Evolutionary conservation across 2,888 invertebrate species (phyloP).

Genomic region (Erebia palarica): DNA sequence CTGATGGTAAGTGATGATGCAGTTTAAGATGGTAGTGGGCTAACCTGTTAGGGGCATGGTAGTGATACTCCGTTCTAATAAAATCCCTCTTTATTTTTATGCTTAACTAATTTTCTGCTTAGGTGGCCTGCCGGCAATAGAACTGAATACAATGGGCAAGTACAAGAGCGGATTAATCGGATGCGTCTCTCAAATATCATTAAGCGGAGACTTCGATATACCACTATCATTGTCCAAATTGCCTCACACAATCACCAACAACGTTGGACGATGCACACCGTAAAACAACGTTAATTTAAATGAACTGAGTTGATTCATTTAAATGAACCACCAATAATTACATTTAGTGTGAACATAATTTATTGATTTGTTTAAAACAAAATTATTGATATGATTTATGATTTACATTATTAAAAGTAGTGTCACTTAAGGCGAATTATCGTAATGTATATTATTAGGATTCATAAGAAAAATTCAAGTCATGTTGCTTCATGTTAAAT

Average conservation of each 20-base stretch:
- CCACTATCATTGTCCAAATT: slow-evolving; percentile 86
- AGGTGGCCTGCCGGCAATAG: slow-evolving; percentile 92
- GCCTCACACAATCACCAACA: slow-evolving; percentile 83
- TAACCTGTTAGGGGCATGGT: no score
- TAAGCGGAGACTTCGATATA: slow-evolving; percentile 90
- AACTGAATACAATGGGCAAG: slow-evolving; percentile 86
- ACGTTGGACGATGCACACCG: slow-evolving; percentile 74
- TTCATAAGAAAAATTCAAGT: neutral
- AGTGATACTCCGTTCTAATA: no score
- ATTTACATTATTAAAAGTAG: neutral
- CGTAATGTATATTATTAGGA: neutral
- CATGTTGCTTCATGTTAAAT: neutral
- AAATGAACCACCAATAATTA: slow-evolving; percentile 25
- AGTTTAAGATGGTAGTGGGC: no score
- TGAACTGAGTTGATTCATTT: slow-evolving; percentile 40
- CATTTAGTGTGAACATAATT: slow-evolving; percentile 25
- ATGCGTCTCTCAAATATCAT: slow-evolving; percentile 91
- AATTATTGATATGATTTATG: neutral
- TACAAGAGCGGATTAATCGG: slow-evolving; percentile 90
- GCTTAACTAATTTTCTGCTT: slow-evolving; percentile 37
- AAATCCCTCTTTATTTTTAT: no score
- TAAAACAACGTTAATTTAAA: slow-evolving; percentile 51
- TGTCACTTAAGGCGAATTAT: neutral
- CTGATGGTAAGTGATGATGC: no score
- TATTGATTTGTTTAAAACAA: neutral